A percentile compares a stretch with the other conserved stretches of the same genome.
Conservation (phyloP, 2,888 invertebrate genomes). For the Deilephila elpenor region DNA sequence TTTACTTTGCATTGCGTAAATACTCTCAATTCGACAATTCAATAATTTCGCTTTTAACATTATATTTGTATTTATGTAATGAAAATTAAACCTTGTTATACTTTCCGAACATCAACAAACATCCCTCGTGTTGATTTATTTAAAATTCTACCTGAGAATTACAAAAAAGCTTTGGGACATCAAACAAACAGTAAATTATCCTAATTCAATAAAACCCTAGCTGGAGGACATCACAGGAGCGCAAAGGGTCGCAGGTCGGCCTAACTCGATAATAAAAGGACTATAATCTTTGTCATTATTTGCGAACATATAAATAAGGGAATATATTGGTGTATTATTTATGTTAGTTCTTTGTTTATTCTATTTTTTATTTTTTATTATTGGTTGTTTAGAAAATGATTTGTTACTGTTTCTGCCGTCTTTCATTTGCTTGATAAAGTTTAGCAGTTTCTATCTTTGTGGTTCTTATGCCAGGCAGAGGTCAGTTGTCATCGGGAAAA, state of each 20-base stretch:
- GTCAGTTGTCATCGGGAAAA: too few relatives aligned
- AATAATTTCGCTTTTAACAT: neutral
- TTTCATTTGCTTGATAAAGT: too few relatives aligned
- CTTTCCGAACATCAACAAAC: constrained; percentile 3
- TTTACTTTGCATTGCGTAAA: too few relatives aligned
- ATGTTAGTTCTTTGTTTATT: neutral
- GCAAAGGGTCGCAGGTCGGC: constrained; percentile 51
- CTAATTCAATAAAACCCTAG: constrained; percentile 66
- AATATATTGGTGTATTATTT: constrained; percentile 15
- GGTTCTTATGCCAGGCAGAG: too few relatives aligned
- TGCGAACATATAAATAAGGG: constrained; percentile 49
- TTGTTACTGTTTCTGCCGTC: too few relatives aligned
- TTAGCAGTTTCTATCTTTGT: too few relatives aligned
- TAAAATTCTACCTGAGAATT: constrained; percentile 36
- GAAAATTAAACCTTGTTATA: neutral
- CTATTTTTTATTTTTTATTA: neutral
- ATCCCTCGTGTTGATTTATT: constrained; percentile 14
- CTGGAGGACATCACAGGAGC: constrained; percentile 36
- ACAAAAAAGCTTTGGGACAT: constrained; percentile 55
- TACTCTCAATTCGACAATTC: too few relatives aligned
- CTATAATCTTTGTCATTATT: constrained; percentile 59
- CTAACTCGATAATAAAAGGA: constrained; percentile 71
- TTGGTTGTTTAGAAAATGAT: neutral
- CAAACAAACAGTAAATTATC: constrained; percentile 72
- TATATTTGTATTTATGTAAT: neutral